phyloP scores from a whole-genome alignment of 2,797 vertebrate species.

The Anomalospiza imberbis region DNA sequence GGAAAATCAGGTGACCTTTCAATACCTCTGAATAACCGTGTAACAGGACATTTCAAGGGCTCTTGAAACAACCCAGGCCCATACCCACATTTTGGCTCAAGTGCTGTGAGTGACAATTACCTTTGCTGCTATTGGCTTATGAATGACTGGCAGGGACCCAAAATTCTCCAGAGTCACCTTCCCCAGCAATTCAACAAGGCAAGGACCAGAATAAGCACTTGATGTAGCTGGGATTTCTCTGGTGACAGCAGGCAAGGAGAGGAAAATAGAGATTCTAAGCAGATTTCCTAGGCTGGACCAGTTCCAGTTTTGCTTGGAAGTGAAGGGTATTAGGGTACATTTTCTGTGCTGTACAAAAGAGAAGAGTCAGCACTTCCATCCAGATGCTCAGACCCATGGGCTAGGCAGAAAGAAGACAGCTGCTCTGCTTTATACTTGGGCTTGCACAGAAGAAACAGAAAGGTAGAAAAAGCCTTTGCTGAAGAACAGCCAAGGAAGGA shows the following conservation, averaged over 20 bases:
- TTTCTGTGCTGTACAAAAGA: constrained; percentile 9
- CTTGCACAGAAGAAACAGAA: neutral
- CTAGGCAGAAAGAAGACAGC: constrained; percentile 35
- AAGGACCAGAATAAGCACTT: constrained; percentile 46
- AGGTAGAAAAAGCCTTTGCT: neutral
- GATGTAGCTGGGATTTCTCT: constrained; percentile 57
- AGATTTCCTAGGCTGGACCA: constrained; percentile 52
- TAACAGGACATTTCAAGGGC: constrained; percentile 16
- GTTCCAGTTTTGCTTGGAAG: constrained; percentile 51
- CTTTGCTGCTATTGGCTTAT: constrained; percentile 26
- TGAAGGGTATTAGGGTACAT: constrained; percentile 59
- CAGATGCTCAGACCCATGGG: constrained; percentile 48
- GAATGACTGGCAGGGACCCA: constrained; percentile 40
- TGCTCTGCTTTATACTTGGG: neutral
- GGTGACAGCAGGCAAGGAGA: constrained; percentile 56
- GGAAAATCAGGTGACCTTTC: neutral
- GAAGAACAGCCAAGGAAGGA: neutral
- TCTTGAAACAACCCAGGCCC: neutral
- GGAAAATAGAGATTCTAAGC: constrained; percentile 58
- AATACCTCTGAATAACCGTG: neutral
- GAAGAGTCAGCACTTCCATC: constrained; percentile 38
- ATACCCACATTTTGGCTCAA: constrained; percentile 1
- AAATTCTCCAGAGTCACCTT: constrained; percentile 56
- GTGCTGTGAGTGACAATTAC: constrained; percentile 14
- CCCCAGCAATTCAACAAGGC: constrained; percentile 20